Conservation (phyloP, 2,888 invertebrate genomes). For the Spodoptera exigua region DNA sequence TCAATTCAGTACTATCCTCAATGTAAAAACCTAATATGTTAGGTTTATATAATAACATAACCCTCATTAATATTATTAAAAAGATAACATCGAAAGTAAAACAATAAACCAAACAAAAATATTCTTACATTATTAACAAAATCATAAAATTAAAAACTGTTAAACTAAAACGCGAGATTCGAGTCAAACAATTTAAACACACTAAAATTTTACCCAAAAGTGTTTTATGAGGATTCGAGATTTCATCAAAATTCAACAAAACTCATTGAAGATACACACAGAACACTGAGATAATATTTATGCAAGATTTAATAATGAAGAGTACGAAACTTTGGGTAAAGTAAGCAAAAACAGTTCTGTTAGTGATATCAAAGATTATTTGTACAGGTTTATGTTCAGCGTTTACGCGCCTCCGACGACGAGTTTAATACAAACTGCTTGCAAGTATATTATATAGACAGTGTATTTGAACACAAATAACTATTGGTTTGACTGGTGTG, state of each 20-base stretch:
- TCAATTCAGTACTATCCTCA: too few relatives aligned
- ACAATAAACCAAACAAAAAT: conserved; percentile 5
- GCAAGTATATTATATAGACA: conserved; percentile 24
- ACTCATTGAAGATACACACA: conserved; percentile 52
- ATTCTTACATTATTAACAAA: conserved; percentile 5
- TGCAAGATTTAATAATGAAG: conserved; percentile 60
- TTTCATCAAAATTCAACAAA: conserved; percentile 49
- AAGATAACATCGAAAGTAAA: background rate
- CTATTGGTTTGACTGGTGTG: conserved; percentile 6
- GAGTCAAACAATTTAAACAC: conserved; percentile 31
- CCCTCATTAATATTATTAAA: background rate
- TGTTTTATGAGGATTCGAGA: conserved; percentile 41
- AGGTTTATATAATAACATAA: too few relatives aligned
- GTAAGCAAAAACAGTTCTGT: conserved; percentile 64
- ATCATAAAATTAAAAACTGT: conserved; percentile 11
- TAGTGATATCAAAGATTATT: conserved; percentile 64
- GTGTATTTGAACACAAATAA: conserved; percentile 31
- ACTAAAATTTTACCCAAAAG: conserved; percentile 34
- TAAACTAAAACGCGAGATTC: conserved; percentile 1
- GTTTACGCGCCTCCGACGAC: conserved; percentile 26
- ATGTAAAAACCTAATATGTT: too few relatives aligned
- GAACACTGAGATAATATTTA: conserved; percentile 64
- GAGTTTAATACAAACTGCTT: conserved; percentile 35
- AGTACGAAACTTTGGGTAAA: conserved; percentile 57
- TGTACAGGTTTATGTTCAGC: conserved; percentile 54